Conservation (phyloP, 2,797 vertebrate species). For the Scomberomorus guttatus region DNA sequence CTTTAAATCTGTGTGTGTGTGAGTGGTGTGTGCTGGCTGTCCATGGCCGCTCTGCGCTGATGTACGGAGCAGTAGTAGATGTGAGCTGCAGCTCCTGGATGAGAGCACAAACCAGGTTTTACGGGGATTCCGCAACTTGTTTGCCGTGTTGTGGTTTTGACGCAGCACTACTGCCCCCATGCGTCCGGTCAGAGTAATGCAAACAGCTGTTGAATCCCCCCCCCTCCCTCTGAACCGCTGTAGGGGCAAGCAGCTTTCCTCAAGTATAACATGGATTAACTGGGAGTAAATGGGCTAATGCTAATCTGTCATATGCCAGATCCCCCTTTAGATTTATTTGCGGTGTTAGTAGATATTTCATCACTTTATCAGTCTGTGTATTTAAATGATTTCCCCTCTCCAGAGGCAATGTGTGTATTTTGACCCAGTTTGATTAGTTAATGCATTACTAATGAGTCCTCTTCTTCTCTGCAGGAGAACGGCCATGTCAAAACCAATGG, state of each 20-base stretch:
- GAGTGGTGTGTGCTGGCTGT: neutral
- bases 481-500: conserved; percentile 95
- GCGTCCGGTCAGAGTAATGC: conserved; percentile 43
- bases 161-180: conserved; percentile 75
- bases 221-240: conserved; percentile 7
- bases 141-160: conserved; percentile 27
- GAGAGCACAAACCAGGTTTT: conserved; percentile 53
- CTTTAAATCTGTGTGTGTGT: neutral
- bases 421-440: conserved; percentile 16
- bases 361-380: neutral
- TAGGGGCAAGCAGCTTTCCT: conserved; percentile 46
- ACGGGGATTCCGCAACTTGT: conserved; percentile 67
- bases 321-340: conserved; percentile 35
- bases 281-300: conserved; percentile 44
- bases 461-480: conserved; percentile 88
- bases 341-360: conserved; percentile 2
- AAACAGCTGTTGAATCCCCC: conserved; percentile 61
- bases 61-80: conserved; percentile 18
- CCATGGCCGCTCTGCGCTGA: neutral
- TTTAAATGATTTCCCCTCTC: neutral
- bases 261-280: conserved; percentile 50
- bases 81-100: conserved; percentile 38
- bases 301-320: conserved; percentile 41
- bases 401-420: neutral
- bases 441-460: conserved; percentile 23